These are phyloP conservation scores for Adelphocoris suturalis DNA, from an alignment of 2,888 invertebrate genomes.

Conservation along the genomic window DNA sequence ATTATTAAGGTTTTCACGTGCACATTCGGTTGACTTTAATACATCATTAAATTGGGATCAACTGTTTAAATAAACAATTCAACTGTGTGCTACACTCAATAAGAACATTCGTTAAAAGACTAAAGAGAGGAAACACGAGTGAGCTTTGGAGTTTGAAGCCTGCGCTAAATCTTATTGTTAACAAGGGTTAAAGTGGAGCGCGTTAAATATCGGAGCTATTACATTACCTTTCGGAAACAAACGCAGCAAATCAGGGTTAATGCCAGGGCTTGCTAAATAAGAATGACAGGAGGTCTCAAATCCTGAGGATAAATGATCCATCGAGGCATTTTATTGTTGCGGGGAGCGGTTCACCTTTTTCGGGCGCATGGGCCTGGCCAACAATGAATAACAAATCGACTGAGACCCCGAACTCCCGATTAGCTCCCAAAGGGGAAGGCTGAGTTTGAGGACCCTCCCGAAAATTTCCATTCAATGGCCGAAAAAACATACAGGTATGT, in stretches of 20 bases:
- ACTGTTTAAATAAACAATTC: no score
- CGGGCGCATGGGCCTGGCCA: conserved; percentile 7
- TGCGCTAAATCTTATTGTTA: background rate
- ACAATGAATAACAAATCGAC: conserved; percentile 54
- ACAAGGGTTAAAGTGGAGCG: background rate
- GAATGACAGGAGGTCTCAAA: conserved; percentile 27
- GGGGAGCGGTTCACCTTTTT: conserved; percentile 45
- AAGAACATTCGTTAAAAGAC: no score
- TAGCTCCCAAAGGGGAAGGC: conserved; percentile 20
- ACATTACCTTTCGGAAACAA: conserved; percentile 14
- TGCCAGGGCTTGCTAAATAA: conserved; percentile 6
- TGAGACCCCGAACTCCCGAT: conserved; percentile 41
- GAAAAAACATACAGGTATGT: background rate
- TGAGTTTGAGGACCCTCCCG: conserved; percentile 38
- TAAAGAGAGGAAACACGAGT: no score
- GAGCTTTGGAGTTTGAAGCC: background rate
- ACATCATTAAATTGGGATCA: no score
- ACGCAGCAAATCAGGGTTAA: conserved; percentile 1
- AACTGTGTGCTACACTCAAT: no score
- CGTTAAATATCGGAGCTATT: background rate
- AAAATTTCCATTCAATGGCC: conserved; percentile 52
- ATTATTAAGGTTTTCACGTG: no score
- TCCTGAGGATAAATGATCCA: conserved; percentile 52
- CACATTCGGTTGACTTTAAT: no score
- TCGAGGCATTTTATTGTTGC: conserved; percentile 46